These are phyloP conservation scores for Microtus agrestis DNA, from an alignment of 2,797 vertebrate species.

Conservation along the genomic window DNA sequence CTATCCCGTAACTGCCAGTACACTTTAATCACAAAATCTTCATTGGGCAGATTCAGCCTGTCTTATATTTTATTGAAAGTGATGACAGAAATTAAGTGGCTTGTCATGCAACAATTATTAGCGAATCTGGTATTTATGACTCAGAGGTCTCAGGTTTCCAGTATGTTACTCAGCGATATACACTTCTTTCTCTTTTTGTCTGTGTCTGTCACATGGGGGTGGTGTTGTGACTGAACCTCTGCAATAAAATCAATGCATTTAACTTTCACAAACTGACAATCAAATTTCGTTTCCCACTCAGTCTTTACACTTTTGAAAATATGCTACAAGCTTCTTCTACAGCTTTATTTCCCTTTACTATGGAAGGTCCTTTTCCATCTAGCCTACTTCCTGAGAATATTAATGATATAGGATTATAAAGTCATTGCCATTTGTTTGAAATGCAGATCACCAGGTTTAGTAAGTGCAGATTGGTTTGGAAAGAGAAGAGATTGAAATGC, in stretches of 20 bases:
- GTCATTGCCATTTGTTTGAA: slow-evolving; percentile 24
- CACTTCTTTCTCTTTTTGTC: not conserved
- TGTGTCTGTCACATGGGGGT: not conserved
- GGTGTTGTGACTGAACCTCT: slow-evolving; percentile 17
- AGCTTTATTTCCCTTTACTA: not conserved
- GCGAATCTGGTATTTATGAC: slow-evolving; percentile 59
- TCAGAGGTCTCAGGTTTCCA: slow-evolving; percentile 12
- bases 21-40: slow-evolving; percentile 61
- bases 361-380: not conserved
- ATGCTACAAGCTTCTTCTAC: not conserved
- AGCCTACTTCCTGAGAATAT: slow-evolving; percentile 48
- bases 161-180: not conserved
- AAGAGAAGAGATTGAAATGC: slow-evolving; percentile 67
- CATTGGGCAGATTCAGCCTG: slow-evolving; percentile 31
- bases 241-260: slow-evolving; percentile 8
- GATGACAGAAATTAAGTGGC: slow-evolving; percentile 52
- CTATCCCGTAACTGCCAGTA: not conserved
- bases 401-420: slow-evolving; percentile 70
- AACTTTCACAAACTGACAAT: slow-evolving; percentile 59
- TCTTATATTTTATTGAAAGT: slow-evolving; percentile 61
- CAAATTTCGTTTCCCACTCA: slow-evolving; percentile 25
- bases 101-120: slow-evolving; percentile 58
- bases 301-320: slow-evolving; percentile 35
- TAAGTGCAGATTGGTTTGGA: slow-evolving; percentile 75
- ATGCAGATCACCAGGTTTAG: slow-evolving; percentile 73